Percentiles rank a stretch among this genome's conserved stretches.
Conservation (phyloP, 2,888 invertebrate genomes). For the Spilosoma lubricipeda region DNA sequence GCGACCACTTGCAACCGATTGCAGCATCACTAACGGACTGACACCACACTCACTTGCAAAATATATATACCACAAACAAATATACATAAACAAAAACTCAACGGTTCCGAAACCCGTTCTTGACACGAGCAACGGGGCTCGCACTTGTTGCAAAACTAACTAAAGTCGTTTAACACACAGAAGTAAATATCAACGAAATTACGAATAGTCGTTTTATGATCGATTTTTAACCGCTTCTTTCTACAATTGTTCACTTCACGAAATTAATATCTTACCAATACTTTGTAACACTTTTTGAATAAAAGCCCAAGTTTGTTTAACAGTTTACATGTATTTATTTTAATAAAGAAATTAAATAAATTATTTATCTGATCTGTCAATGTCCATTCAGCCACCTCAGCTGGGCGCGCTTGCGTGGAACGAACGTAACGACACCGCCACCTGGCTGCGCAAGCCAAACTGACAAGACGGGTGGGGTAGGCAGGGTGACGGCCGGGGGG, state of each 20-base stretch:
- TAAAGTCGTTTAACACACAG: slow-evolving; percentile 64
- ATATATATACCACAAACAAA: slow-evolving; percentile 67
- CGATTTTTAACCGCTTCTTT: slow-evolving; percentile 72
- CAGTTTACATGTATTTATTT: slow-evolving; percentile 57
- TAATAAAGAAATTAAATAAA: slow-evolving; percentile 58
- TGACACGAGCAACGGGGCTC: slow-evolving; percentile 64
- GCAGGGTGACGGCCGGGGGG: slow-evolving; percentile 53
- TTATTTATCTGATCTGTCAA: slow-evolving; percentile 68
- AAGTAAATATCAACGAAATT: slow-evolving; percentile 73
- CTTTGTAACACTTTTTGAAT: slow-evolving; percentile 63
- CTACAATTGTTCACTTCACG: slow-evolving; percentile 51
- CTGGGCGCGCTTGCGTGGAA: slow-evolving; percentile 64
- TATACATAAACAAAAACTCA: slow-evolving; percentile 78
- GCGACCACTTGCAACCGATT: slow-evolving; percentile 60
- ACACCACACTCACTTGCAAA: slow-evolving; percentile 71
- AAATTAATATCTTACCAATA: slow-evolving; percentile 52
- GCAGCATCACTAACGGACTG: slow-evolving; percentile 72
- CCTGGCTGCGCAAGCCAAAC: slow-evolving; percentile 76
- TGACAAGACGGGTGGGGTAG: slow-evolving; percentile 52
- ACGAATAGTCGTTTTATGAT: slow-evolving; percentile 70
- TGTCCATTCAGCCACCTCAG: slow-evolving; percentile 68
- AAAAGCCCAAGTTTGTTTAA: slow-evolving; percentile 66
- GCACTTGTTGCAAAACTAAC: slow-evolving; percentile 80
- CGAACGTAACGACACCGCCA: slow-evolving; percentile 58
- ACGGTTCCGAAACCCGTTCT: slow-evolving; percentile 80